Evolutionary conservation across 2,113 vertebrate genomes (phyloP), one percentile per base, ranked within the genome.

Genomic region (Calidris pygmaea): DNA sequence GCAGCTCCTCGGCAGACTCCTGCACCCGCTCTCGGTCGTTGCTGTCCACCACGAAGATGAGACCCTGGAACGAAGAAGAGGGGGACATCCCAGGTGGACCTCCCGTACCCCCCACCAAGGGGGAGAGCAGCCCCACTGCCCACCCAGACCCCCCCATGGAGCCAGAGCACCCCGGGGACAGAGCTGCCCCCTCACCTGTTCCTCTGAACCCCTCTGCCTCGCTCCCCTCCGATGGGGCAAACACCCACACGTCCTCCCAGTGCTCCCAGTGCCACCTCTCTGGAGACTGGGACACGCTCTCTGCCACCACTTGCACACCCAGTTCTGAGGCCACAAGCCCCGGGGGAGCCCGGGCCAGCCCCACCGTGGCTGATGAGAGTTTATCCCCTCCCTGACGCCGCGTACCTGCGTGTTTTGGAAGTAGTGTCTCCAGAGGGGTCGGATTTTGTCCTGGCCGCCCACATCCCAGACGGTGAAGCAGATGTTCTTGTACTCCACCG

Each of bases 401-500:
- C 24, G 7, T 98, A 99, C 99, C 98, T 99, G 99, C 47, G 99
- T 99, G 97, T 99, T 99, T 94, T 99, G 99, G 98, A 99, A 99
- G 97, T 99, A 99, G 93, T 99, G 99, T 93, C 99, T 98, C 99
- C 99, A 99, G 43, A 99, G 98, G 72, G 99, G 99, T 47, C 99
- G 98, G 96, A 99, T 99, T 93, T 99, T 99, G 98, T 99, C 99
- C 98, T 99, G 99, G 90, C 99, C 99, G 14, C 99, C 99, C 20
- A 99, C 99, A 3, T 99, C 99, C 99, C 99, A 99, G 30, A 99
- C 99, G 3, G 99, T 99, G 98, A 99, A 99, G 97, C 98, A 99
- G 93, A 99, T 99, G 95, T 99, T 99, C 97, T 99, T 99, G 96
- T 99, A 99, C 95, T 99, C 99, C 88, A 99, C 99, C 0, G 99